These are phyloP conservation scores for Rhinella marina DNA, from an alignment of 2,797 vertebrate genomes.

Conservation along the genomic window DNA sequence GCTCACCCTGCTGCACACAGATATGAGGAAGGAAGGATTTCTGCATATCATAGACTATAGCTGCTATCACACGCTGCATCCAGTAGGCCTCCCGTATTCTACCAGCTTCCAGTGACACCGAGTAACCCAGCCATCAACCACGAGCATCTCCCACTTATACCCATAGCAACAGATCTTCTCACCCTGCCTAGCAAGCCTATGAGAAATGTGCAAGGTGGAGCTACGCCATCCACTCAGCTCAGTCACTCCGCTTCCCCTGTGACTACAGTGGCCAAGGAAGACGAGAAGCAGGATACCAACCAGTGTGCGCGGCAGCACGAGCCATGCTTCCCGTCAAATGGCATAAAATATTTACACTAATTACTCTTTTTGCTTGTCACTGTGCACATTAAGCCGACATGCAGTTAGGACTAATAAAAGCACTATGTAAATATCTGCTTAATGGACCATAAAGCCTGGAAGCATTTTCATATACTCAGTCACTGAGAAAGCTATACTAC, in stretches of 20 bases:
- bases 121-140: constrained; percentile 54
- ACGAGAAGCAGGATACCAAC: constrained; percentile 29
- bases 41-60: neutral
- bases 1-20: neutral
- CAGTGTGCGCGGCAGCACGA: constrained; percentile 27
- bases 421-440: constrained; percentile 59
- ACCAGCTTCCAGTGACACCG: constrained; percentile 50
- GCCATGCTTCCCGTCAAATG: constrained; percentile 65
- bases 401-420: constrained; percentile 58
- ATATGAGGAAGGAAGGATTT: neutral
- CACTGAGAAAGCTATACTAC: constrained; percentile 39
- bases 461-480: constrained; percentile 53
- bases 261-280: constrained; percentile 51
- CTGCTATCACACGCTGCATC: constrained; percentile 9
- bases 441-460: constrained; percentile 55
- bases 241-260: constrained; percentile 33
- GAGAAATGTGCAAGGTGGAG: constrained; percentile 51
- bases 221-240: constrained; percentile 37
- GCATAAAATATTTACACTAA: constrained; percentile 71
- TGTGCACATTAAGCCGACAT: constrained; percentile 64
- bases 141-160: constrained; percentile 49
- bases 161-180: constrained; percentile 60
- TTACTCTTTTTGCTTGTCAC: constrained; percentile 72
- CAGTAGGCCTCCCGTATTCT: constrained; percentile 38
- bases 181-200: constrained; percentile 55